Evolutionary conservation across 2,113 vertebrate genomes (phyloP).

Genomic region (Sitta europaea): DNA sequence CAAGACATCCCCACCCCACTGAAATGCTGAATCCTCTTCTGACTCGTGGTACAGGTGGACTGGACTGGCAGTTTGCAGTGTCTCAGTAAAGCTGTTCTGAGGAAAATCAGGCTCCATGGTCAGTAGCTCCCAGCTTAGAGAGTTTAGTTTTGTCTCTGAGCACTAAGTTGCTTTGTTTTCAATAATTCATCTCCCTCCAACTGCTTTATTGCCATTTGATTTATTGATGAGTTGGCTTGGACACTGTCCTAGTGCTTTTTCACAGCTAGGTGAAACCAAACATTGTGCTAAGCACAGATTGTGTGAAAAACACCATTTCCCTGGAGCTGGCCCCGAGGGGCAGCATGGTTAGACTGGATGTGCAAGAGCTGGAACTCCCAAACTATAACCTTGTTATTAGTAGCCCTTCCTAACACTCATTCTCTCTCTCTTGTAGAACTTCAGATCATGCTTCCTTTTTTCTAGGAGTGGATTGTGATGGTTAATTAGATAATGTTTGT

Average conservation of each 20-base stretch:
- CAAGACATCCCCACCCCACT: background rate
- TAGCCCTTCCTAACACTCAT: background rate
- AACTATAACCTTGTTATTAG: background rate
- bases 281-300: background rate
- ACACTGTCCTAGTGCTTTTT: background rate
- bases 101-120: background rate
- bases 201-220: slow-evolving; percentile 32
- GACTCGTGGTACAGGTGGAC: background rate
- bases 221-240: background rate
- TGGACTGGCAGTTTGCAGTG: background rate
- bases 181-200: slow-evolving; percentile 5
- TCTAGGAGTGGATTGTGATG: background rate
- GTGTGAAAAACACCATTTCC: background rate
- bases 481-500: background rate
- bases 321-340: background rate
- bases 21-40: background rate
- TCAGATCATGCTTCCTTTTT: background rate
- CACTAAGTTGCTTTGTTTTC: slow-evolving; percentile 25
- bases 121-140: background rate
- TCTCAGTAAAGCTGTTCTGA: background rate
- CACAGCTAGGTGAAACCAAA: background rate
- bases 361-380: background rate
- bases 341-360: accelerated
- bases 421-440: background rate
- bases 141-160: background rate